A percentile compares a stretch with the other conserved stretches of the same genome.
phyloP scores from a whole-genome alignment of 2,888 invertebrate genomes.

The Hemithea aestivaria region DNA sequence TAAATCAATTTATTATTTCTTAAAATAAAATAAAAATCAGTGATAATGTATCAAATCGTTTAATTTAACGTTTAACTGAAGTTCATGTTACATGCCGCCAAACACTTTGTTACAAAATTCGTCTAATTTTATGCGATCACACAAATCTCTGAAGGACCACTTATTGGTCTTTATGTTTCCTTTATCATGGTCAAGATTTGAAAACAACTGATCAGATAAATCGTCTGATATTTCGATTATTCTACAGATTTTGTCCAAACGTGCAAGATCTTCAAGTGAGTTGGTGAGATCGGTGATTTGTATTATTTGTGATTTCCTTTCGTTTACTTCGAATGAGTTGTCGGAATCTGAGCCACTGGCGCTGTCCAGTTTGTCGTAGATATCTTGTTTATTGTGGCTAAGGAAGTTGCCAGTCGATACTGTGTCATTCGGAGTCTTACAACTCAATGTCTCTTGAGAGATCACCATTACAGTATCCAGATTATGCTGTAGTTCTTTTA shows the following conservation, averaged over 20 bases:
- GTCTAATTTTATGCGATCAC: slow-evolving; percentile 61
- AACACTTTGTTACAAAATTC: slow-evolving; percentile 66
- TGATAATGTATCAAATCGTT: slow-evolving; percentile 10
- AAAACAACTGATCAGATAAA: slow-evolving; percentile 60
- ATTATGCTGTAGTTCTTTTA: slow-evolving; percentile 17
- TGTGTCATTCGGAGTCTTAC: slow-evolving; percentile 28
- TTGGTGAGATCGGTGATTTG: slow-evolving; percentile 57
- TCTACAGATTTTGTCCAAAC: slow-evolving; percentile 65
- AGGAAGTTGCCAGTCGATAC: slow-evolving; percentile 32
- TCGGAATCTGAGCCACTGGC: slow-evolving; percentile 57
- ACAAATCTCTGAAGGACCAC: slow-evolving; percentile 70
- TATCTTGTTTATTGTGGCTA: slow-evolving; percentile 39
- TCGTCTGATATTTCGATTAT: slow-evolving; percentile 74
- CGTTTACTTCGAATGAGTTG: slow-evolving; percentile 55
- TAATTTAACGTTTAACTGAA: slow-evolving; percentile 14
- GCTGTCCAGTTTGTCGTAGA: slow-evolving; percentile 69
- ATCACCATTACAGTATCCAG: slow-evolving; percentile 14
- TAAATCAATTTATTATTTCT: slow-evolving; percentile 1
- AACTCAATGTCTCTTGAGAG: slow-evolving; percentile 28
- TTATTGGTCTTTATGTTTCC: slow-evolving; percentile 30
- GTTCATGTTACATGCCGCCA: slow-evolving; percentile 35
- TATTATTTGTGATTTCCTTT: slow-evolving; percentile 60
- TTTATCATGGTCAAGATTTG: slow-evolving; percentile 37
- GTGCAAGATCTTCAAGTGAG: slow-evolving; percentile 59
- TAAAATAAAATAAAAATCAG: slow-evolving; percentile 14